Evolutionary conservation across 2,888 invertebrate genomes (phyloP), one percentile per base, ranked within the genome.

Genomic region (Ornithoptera priamus): DNA sequence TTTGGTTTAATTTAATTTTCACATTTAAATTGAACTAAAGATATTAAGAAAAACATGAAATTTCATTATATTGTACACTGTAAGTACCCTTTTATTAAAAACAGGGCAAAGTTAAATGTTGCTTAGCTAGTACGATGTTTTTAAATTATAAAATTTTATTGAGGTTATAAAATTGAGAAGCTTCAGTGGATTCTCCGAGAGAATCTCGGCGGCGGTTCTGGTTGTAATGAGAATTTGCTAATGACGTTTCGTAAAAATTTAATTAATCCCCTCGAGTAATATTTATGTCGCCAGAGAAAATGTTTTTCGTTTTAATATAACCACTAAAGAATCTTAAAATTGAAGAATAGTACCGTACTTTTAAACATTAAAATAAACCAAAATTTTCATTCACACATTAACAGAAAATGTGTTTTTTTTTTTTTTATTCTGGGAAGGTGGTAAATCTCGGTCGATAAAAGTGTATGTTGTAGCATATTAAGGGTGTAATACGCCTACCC

Each of bases 211-310:
- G 57, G 22, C 57, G 57, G 15, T 58, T 58, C 56, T 20, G n/a
- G 15, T 22, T 58, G 57, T 20, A 58, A 58, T 58, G 22, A 22
- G 57, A 58, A 58, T 58, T 58, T 58, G 57, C 57, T 58, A 58
- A 58, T 58, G 57, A 58, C 57, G 22, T 58, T 58, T 58, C 24
- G n/a, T 58, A 58, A 58, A 58, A 58, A 58, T 22, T 58, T 58
- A 58, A 58, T 58, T 58, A 58, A 58, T 58, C 22, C 15, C 22
- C 57, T 58, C 15, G 57, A 20, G 20, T 22, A 22, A 58, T 58
- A 58, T 58, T 58, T 58, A 58, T 15, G 22, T 24, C 22, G 57
- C 6, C 22, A 58, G 22, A 58, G 57, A 58, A 58, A 58, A 58
- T 58, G 10, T 20, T 58, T 58, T 58, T 22, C 57, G 12, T 22